Percentiles rank a stretch among this genome's conserved stretches.
Conservation (phyloP, 2,113 vertebrate species). For the Plecturocebus donacophilus region DNA sequence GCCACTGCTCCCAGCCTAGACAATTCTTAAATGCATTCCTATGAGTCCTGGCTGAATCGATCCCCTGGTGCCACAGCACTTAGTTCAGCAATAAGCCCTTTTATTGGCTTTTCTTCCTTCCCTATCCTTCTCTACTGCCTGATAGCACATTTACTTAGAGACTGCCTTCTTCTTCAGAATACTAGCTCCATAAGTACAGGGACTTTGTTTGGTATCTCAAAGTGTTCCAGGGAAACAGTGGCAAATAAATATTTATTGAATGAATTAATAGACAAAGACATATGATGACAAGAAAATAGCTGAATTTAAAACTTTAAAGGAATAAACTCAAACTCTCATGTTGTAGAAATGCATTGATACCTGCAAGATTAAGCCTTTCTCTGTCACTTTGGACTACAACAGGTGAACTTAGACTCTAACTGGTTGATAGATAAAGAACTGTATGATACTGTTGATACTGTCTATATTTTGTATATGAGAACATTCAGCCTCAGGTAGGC, state of each 20-base stretch:
- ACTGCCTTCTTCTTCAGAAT: not conserved
- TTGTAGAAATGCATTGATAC: not conserved
- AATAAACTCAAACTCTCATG: not conserved
- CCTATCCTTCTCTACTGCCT: not conserved
- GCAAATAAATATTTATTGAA: not conserved
- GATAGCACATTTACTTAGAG: not conserved
- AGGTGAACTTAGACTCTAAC: not conserved
- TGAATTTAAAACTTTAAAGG: not conserved
- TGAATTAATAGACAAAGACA: not conserved
- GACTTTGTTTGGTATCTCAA: not conserved
- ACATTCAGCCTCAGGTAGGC: not conserved
- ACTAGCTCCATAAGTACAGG: not conserved
- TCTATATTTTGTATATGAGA: not conserved
- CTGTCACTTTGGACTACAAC: not conserved
- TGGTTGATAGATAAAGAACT: not conserved
- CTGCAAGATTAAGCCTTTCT: not conserved
- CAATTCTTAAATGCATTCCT: not conserved
- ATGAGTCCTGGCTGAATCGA: not conserved
- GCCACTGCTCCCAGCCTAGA: too few relatives aligned
- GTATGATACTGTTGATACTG: not conserved
- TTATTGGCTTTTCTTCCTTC: not conserved
- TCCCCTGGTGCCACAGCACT: not conserved
- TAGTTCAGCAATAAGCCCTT: not conserved
- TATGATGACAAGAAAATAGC: not conserved
- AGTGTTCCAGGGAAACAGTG: not conserved